Evolutionary conservation across 2,113 vertebrate species (phyloP).

Genomic region (Girardinichthys multiradiatus): DNA sequence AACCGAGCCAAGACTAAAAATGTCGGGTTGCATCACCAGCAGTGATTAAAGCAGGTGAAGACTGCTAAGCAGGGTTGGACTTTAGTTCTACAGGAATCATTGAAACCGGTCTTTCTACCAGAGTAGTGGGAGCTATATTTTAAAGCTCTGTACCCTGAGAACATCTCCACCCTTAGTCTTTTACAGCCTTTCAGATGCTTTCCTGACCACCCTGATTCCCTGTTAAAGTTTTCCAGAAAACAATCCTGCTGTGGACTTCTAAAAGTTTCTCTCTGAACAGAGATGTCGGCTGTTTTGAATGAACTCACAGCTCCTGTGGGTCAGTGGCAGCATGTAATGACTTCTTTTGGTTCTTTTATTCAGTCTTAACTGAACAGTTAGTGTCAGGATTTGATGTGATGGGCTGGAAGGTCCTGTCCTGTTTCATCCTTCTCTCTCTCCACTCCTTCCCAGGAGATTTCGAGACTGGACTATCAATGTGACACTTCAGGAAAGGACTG

Average conservation of each 20-base stretch:
- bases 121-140: no score
- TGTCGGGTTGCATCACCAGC: no score
- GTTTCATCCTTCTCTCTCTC: background rate
- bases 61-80: no score
- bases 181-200: no score
- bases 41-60: no score
- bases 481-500: slow-evolving; percentile 21
- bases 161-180: no score
- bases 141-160: no score
- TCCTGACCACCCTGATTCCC: background rate
- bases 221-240: background rate
- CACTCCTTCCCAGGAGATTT: slow-evolving; percentile 6
- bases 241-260: background rate
- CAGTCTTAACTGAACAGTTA: background rate
- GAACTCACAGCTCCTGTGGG: background rate
- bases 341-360: background rate
- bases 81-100: no score
- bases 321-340: slow-evolving; percentile 15
- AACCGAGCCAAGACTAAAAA: no score
- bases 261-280: background rate
- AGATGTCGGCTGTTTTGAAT: background rate
- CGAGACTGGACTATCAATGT: background rate
- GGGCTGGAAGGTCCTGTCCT: background rate
- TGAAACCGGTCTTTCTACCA: no score
- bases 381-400: slow-evolving; percentile 7